These are phyloP conservation scores for Amaurobius ferox DNA, from an alignment of 2,888 invertebrate species.

Conservation along the genomic window DNA sequence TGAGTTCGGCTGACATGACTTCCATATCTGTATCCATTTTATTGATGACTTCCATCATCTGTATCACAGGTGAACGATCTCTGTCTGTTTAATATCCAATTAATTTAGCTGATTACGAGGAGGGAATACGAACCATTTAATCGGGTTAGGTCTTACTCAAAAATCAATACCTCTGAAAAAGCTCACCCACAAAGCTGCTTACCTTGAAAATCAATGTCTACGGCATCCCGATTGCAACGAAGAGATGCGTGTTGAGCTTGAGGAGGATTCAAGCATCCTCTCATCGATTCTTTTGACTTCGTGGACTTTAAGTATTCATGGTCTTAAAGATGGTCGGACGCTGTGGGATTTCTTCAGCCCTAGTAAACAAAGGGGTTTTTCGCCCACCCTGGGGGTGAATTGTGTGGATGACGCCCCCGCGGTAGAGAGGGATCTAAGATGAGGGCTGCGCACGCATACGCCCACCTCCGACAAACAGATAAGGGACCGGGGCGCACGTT, in stretches of 20 bases:
- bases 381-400: conserved; percentile 5
- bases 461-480: conserved; percentile 21
- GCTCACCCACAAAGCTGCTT: not conserved
- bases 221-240: not conserved
- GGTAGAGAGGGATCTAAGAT: not conserved
- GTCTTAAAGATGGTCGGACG: not conserved
- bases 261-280: not conserved
- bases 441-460: conserved; percentile 49
- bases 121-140: no score
- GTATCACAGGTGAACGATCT: no score
- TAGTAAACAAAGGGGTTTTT: conserved; percentile 8
- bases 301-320: not conserved
- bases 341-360: not conserved
- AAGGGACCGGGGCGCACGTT: conserved; percentile 25
- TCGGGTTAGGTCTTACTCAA: not conserved
- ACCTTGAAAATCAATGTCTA: not conserved
- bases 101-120: no score
- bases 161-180: not conserved
- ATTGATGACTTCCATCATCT: no score
- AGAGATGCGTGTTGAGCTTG: not conserved
- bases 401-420: not conserved
- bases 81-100: no score
- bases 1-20: no score
- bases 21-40: no score
- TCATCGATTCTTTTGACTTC: not conserved